Percentiles rank a stretch among this genome's conserved stretches.
Conservation (phyloP, 2,888 invertebrate genomes). For the Amphiduros pacificus region DNA sequence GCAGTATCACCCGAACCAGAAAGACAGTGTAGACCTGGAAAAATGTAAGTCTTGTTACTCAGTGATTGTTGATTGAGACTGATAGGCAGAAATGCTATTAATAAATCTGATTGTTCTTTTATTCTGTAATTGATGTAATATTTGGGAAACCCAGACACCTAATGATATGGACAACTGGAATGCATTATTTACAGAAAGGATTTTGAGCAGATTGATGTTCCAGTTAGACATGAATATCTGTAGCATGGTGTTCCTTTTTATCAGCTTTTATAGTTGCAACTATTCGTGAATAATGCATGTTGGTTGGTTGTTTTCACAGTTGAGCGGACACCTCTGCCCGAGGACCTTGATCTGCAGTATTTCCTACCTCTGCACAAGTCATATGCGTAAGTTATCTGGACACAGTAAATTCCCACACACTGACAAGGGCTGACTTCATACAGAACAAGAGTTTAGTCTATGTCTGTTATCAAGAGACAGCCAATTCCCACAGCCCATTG, state of each 20-base stretch:
- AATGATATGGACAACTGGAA: too few species aligned
- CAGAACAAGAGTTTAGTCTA: too few species aligned
- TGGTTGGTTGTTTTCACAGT: slow-evolving; percentile 34
- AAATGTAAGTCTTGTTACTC: slow-evolving; percentile 62
- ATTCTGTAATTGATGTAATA: too few species aligned
- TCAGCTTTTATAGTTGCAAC: too few species aligned
- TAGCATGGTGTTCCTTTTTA: too few species aligned
- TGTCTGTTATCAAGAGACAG: too few species aligned
- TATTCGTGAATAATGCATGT: neutral
- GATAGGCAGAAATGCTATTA: neutral
- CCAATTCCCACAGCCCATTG: too few species aligned
- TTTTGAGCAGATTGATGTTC: slow-evolving; percentile 2
- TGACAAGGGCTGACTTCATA: too few species aligned
- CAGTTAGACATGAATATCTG: too few species aligned
- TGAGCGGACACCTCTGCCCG: slow-evolving; percentile 68
- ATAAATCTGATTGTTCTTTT: neutral
- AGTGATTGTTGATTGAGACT: neutral
- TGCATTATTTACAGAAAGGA: too few species aligned
- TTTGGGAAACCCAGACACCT: too few species aligned
- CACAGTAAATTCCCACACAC: too few species aligned
- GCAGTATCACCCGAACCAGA: slow-evolving; percentile 53
- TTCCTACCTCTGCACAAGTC: slow-evolving; percentile 71
- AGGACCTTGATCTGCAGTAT: slow-evolving; percentile 79
- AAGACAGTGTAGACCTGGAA: slow-evolving; percentile 54
- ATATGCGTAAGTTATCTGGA: slow-evolving; percentile 41